Percentiles rank a stretch among this genome's conserved stretches.
phyloP scores from a whole-genome alignment of 2,888 invertebrate genomes.

The Stenodema calcarata region DNA sequence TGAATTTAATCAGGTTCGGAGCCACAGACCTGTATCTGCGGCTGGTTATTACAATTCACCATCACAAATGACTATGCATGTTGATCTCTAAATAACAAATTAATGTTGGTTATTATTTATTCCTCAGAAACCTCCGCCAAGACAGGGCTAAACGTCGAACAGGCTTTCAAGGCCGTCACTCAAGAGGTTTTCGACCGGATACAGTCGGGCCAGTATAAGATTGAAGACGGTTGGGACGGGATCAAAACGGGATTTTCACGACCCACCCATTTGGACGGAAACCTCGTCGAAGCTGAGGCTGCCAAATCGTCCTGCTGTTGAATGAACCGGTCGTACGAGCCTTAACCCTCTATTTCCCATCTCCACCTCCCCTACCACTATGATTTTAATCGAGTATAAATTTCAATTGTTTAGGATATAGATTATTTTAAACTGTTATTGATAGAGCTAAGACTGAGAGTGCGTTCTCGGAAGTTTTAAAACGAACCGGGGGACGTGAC shows the following conservation, averaged over 20 bases:
- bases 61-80: too few relatives aligned
- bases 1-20: too few relatives aligned
- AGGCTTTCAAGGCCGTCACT: conserved; percentile 87
- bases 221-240: conserved; percentile 96
- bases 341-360: not conserved
- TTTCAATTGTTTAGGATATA: not conserved
- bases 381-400: not conserved
- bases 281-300: conserved; percentile 86
- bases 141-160: conserved; percentile 87
- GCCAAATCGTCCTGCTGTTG: conserved; percentile 89
- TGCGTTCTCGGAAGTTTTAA: conserved; percentile 4
- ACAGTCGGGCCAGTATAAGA: conserved; percentile 86
- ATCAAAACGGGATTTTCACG: conserved; percentile 91
- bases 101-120: not conserved
- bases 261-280: conserved; percentile 82
- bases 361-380: not conserved
- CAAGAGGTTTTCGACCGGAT: conserved; percentile 88
- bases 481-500: not conserved
- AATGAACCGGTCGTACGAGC: conserved; percentile 60
- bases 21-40: too few relatives aligned
- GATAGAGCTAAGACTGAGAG: conserved; percentile 26
- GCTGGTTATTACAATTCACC: too few relatives aligned
- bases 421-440: not conserved
- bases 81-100: too few relatives aligned
- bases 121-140: not conserved